phyloP scores from a whole-genome alignment of 1,140 invertebrate species.

The Manduca sexta region DNA sequence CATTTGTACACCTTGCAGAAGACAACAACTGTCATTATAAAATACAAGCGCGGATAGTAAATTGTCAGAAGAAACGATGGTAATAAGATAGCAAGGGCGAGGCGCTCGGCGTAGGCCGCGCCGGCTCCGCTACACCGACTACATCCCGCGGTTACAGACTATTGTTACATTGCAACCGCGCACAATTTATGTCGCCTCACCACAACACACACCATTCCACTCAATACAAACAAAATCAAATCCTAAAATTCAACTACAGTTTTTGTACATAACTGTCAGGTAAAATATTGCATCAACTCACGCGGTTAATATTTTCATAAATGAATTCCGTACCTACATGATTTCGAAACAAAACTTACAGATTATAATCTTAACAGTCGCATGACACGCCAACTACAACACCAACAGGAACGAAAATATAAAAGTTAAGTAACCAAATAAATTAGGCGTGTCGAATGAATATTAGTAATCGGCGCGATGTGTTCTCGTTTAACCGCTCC shows the following conservation, averaged over 20 bases:
- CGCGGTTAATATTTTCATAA: too few species aligned
- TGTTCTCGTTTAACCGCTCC: slow-evolving; percentile 18
- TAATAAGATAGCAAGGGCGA: slow-evolving; percentile 50
- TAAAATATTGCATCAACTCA: too few species aligned
- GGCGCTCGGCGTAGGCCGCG: slow-evolving; percentile 43
- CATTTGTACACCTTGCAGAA: background rate
- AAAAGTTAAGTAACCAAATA: slow-evolving; percentile 13
- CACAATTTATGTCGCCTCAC: slow-evolving; percentile 44
- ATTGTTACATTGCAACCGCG: slow-evolving; percentile 44
- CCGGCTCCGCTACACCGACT: slow-evolving; percentile 19
- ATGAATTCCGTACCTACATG: background rate
- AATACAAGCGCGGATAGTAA: slow-evolving; percentile 46
- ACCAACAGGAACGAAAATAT: background rate
- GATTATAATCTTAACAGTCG: background rate
- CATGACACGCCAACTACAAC: too few species aligned
- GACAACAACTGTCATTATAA: slow-evolving; percentile 37
- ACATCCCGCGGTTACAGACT: slow-evolving; percentile 30
- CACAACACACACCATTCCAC: slow-evolving; percentile 22
- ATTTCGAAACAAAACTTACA: background rate
- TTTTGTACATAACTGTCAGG: too few species aligned
- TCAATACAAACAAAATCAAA: slow-evolving; percentile 6
- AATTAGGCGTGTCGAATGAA: slow-evolving; percentile 18
- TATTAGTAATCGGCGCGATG: slow-evolving; percentile 23
- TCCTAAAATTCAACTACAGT: too few species aligned
- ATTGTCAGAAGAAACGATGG: slow-evolving; percentile 52